Base-by-base conservation (phyloP, 2,797 vertebrate species). In the Erethizon dorsatum region DNA sequence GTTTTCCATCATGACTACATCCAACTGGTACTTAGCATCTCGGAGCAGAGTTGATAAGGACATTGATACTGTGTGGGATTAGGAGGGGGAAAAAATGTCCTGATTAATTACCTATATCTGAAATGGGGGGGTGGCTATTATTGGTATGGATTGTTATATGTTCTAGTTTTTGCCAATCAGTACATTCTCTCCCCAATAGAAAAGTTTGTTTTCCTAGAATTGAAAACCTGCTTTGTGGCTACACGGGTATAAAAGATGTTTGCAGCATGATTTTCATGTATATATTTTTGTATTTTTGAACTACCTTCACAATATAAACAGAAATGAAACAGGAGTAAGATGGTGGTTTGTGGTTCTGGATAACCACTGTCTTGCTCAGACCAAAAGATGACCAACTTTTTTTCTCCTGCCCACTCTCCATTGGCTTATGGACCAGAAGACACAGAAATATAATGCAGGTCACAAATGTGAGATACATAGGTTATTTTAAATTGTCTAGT, bases 171-270 rank as follows among this genome's bases (percentile, higher is more conserved):
- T 61, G 63, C 24, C 12, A 37, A 18, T 59, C 4, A 71, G 45
- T 67, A 47, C 13, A 45, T 67, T 59, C 8, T 69, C 26, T 77
- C 90, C 90, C 20, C 28, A 20, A 59, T 22, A 56, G 12, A 45
- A 80, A 90, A 80, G 14, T 87, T 45, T 88, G n/a, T 69, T 96
- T 86, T 83, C 82, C 88, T 85, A 90, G 65, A 90, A 92, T 26
- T 94, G 33, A 96, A 92, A 94, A 89, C 28, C 63, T 90, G 52
- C 54, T 71, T 94, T 77, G 57, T 91, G 73, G 31, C 33, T 79
- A 79, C 28, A 73, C 8, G 57, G 47, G 67, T 73, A 77, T 33
- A 96, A 96, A 71, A 88, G 65, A 83, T 67, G 71, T 73, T 90
- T 90, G 26, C 91, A 78, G 31, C n/a, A 26, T 63, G 13, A 52